Base-by-base conservation (phyloP, 2,888 invertebrate genomes). In the Mesopsocus fuscifrons region DNA sequence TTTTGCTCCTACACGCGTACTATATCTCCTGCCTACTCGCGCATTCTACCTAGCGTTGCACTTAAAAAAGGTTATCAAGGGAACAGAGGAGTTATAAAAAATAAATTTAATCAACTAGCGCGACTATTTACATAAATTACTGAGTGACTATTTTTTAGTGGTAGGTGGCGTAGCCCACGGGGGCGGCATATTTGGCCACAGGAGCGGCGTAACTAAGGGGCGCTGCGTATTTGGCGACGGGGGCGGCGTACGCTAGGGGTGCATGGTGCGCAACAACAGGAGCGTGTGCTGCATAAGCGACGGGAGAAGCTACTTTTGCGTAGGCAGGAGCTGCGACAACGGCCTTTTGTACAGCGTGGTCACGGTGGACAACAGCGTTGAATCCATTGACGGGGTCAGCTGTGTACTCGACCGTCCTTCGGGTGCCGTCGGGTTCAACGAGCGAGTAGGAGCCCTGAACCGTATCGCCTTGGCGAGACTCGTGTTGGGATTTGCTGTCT, bases 401-500 rank as follows among this genome's bases (percentile, higher is more conserved):
- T 34, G 46, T 46, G 44, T 46, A 46, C 18, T 46, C 44, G 44
- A 46, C 46, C 42, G 44, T 44, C 15, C 46, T 43, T 16, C 46
- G 44, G 46, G 44, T 46, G 42, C 46, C 46, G 21, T 46, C 46
- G 42, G 46, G 44, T 32, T 46, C 46, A 3, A 42, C 22, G 9
- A 46, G 44, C 21, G 35, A 41, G 46, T 46, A 46, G 18, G 42
- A 42, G 26, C 46, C 46, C 42, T 44, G 38, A 22, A 46, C 46
- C 45, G 49, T 50, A 50, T 42, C 50, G 45, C 16, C 52, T 47
- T 43, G 46, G 17, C 52, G 46, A 35, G 48, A 46, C 35, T 51
- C 51, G 17, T 50, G 43, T 35, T 52, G 52, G 26, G 46, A 44
- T 40, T 52, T 52, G 47, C 46, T 49, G 47, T 52, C 52, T 15